Evolutionary conservation across 2,113 vertebrate species (phyloP).

Genomic region (Cisticola juncidis): DNA sequence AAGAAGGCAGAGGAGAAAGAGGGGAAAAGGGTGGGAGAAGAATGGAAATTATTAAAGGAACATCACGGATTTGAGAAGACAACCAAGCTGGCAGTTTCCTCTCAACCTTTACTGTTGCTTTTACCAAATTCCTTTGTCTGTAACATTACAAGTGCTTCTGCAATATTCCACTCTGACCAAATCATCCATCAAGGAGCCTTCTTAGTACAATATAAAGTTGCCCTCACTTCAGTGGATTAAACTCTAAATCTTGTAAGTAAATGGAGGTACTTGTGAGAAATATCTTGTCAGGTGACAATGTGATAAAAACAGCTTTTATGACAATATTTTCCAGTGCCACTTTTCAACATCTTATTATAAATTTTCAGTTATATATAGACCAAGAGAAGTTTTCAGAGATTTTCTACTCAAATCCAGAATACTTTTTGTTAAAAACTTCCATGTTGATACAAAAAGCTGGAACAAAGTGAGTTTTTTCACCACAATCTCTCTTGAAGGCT

Average conservation of each 20-base stretch:
- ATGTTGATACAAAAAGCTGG: neutral
- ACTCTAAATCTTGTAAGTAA: neutral
- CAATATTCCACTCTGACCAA: neutral
- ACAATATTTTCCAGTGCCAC: neutral
- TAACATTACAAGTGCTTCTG: neutral
- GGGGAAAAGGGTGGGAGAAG: neutral
- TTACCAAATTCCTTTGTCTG: neutral
- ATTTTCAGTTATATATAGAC: neutral
- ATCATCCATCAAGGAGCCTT: neutral
- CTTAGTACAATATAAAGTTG: neutral
- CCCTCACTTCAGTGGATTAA: neutral
- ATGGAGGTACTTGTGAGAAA: neutral
- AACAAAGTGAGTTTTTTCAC: accelerated
- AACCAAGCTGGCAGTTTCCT: neutral
- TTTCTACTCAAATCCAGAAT: neutral
- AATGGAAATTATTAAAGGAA: neutral
- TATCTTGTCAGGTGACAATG: neutral
- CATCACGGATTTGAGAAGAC: neutral
- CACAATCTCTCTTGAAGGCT: neutral
- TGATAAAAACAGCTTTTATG: neutral
- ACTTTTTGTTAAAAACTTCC: neutral
- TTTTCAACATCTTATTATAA: neutral
- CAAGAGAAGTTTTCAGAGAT: neutral
- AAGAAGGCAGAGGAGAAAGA: neutral
- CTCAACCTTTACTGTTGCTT: neutral